Evolutionary conservation across 2,888 invertebrate species (phyloP), one percentile per base, ranked within the genome.

Genomic region (Panorpa germanica): DNA sequence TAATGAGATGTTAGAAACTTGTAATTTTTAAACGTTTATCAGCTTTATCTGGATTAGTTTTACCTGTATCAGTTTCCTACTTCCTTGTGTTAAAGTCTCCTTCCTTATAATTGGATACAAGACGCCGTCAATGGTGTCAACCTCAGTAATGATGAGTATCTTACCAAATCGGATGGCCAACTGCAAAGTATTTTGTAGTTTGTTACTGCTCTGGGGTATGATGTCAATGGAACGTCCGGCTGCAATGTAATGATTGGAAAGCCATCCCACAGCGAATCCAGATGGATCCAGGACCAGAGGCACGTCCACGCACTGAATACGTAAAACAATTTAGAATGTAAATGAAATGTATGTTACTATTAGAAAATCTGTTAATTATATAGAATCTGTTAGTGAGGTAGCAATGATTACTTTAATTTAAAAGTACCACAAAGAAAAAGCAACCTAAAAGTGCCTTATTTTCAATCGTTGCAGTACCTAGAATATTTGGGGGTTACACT

Each of bases 261-360:
- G 55, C 93, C 93, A 93, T 19, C 67, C 59, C 1, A 74, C 63
- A 0, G 88, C 85, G 6, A 75, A 67, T 3, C 77, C 76, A 2
- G 86, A 81, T 1, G 96, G 88, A 55, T 98, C 96, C 25, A 96
- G 62, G 23, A 96, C 59, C 31, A 91, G 61, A 0, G 91, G 82
- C 2, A 73, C 65, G 18, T 11, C 16, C 12, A 10, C 4, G 9
- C 15, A 17, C 15, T 27, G 27, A n/a, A 17, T 24, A 13, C 25
- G 24, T 33, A 27, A 11, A 34, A 35, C 31, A 26, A 18, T 32
- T 25, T 15, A 31, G 13, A 11, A 28, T 34, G 37, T 39, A n/a
- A 23, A n/a, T n/a, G 11, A 5, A 23, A 23, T 8, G 6, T 23
- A 8, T 23, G 5, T 32, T 32, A 6, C 13, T 18, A 4, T 28